These are phyloP conservation scores for Calosoma granatense DNA, from an alignment of 1,140 invertebrate species.

Conservation along the genomic window DNA sequence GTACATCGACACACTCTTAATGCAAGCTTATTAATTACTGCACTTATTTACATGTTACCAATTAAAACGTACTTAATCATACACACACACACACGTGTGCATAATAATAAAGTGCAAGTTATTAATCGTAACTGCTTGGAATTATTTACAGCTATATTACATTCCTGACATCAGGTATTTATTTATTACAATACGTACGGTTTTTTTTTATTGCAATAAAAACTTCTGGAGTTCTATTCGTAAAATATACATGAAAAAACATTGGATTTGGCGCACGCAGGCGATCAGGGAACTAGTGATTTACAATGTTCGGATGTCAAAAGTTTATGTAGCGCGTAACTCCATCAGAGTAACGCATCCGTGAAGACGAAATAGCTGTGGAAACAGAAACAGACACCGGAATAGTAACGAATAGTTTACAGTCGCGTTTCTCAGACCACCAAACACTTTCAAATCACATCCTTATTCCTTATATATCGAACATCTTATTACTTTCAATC, in stretches of 20 bases:
- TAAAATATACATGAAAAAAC: background rate
- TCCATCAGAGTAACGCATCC: background rate
- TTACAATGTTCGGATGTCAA: constrained; percentile 2
- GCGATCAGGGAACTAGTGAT: background rate
- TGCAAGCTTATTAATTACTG: background rate
- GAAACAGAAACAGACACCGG: constrained; percentile 24
- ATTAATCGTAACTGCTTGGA: too few species aligned
- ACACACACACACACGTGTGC: background rate
- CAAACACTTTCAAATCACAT: too few species aligned
- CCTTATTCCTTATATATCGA: too few species aligned
- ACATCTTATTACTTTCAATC: too few species aligned
- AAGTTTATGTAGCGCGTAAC: constrained; percentile 7
- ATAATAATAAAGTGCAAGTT: too few species aligned
- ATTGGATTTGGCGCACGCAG: background rate
- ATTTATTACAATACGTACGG: too few species aligned
- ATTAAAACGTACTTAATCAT: background rate
- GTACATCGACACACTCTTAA: background rate
- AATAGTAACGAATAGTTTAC: too few species aligned
- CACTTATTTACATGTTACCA: background rate
- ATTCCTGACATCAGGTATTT: too few species aligned
- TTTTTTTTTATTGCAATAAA: too few species aligned
- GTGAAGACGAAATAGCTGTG: constrained; percentile 29
- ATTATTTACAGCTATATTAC: too few species aligned
- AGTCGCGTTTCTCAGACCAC: too few species aligned
- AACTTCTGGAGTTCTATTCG: too few species aligned